phyloP scores from a whole-genome alignment of 1,140 invertebrate species.

The Polypedilum vanderplanki region DNA sequence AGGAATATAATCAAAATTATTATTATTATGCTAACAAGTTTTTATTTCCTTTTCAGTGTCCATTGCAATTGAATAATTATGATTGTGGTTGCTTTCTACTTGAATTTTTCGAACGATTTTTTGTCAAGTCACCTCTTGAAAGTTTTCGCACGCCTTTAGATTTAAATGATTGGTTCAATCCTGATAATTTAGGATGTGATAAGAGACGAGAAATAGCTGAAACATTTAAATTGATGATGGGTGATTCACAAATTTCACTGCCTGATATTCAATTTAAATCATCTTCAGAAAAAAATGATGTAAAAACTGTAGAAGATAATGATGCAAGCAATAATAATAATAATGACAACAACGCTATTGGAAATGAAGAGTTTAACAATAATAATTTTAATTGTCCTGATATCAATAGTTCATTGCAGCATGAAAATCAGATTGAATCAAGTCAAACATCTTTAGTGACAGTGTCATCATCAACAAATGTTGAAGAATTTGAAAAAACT shows the following conservation, averaged over 20 bases:
- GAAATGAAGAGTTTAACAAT: background rate
- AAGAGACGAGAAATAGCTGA: background rate
- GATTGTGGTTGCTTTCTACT: background rate
- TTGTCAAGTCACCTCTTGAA: background rate
- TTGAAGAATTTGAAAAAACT: too few species aligned
- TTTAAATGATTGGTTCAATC: background rate
- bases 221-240: background rate
- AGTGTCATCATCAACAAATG: too few species aligned
- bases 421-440: background rate
- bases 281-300: background rate
- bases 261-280: background rate
- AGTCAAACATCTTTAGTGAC: too few species aligned
- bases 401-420: background rate
- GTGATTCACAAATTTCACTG: background rate
- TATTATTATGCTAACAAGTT: background rate
- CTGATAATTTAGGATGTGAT: background rate
- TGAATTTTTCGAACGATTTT: background rate
- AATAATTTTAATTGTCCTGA: background rate
- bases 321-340: background rate
- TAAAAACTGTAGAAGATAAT: background rate
- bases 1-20: background rate
- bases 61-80: background rate
- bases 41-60: background rate
- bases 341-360: background rate
- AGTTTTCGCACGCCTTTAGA: background rate